A percentile compares a stretch with the other conserved stretches of the same genome.
Conservation (phyloP, 2,113 vertebrate species). For the Gorilla gorilla region DNA sequence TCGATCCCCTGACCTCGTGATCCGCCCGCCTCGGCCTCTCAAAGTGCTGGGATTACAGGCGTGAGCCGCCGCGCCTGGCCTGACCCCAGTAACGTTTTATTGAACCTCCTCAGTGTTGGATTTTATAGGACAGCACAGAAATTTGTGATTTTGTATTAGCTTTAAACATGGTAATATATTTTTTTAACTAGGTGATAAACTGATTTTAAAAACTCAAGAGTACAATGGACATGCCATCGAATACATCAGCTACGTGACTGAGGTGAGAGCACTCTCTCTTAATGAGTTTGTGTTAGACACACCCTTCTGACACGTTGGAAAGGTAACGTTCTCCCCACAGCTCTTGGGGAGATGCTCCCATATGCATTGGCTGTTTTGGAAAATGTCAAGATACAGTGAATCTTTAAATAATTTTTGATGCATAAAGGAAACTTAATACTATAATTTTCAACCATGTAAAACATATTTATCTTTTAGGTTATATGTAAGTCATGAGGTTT, state of each 20-base stretch:
- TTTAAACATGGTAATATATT: not conserved
- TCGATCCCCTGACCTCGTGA: too few species aligned
- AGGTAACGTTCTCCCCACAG: fast-evolving
- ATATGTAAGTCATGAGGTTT: not conserved
- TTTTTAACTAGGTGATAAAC: slow-evolving; percentile 88
- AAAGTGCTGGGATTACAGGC: too few species aligned
- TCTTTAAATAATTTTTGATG: not conserved
- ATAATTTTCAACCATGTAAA: not conserved
- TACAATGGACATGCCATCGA: slow-evolving; percentile 83
- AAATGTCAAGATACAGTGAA: not conserved
- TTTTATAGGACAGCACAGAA: not conserved
- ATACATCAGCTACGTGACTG: slow-evolving; percentile 86
- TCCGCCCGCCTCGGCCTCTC: too few species aligned
- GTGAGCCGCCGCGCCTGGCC: too few species aligned
- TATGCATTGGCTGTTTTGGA: not conserved
- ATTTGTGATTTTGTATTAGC: not conserved
- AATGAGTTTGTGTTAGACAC: fast-evolving
- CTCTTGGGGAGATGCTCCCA: not conserved
- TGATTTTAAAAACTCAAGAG: slow-evolving; percentile 89
- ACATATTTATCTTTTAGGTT: not conserved
- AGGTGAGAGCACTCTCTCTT: slow-evolving; percentile 84
- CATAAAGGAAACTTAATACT: not conserved
- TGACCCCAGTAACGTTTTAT: not conserved
- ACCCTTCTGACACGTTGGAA: fast-evolving
- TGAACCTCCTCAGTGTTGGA: not conserved